Conservation (phyloP, 2,797 vertebrate genomes). For the Pristis pectinata region DNA sequence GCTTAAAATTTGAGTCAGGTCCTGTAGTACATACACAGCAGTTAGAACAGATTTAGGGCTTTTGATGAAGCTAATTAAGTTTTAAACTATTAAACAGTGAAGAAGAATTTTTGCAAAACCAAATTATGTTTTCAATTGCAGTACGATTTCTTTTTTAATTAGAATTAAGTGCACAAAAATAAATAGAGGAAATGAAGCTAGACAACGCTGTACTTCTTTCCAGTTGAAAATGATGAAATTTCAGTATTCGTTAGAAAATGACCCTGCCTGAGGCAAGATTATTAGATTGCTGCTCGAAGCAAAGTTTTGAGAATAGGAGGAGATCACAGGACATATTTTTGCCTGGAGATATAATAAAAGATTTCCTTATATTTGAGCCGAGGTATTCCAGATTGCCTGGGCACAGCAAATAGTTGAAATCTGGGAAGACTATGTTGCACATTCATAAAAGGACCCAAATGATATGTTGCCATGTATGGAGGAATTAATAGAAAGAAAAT, state of each 20-base stretch:
- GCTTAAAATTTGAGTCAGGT: neutral
- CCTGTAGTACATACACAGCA: neutral
- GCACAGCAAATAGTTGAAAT: neutral
- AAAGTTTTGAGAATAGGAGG: neutral
- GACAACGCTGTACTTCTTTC: neutral
- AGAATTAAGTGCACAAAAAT: neutral
- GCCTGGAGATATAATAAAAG: neutral
- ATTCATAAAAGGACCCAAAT: neutral
- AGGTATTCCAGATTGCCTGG: neutral
- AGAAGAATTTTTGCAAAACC: neutral
- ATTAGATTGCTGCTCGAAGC: neutral
- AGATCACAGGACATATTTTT: neutral
- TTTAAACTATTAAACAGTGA: neutral
- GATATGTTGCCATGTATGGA: neutral
- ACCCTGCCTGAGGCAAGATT: neutral
- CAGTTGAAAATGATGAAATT: neutral
- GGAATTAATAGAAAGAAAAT: neutral
- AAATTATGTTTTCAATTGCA: neutral
- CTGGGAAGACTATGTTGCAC: neutral
- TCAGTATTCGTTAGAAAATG: neutral
- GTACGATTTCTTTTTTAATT: neutral
- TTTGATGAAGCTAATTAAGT: neutral
- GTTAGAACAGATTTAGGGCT: neutral
- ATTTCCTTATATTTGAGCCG: constrained; percentile 6
- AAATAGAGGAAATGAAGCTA: neutral